phyloP scores from a whole-genome alignment of 2,888 invertebrate genomes.

The Apodemia hepburni region DNA sequence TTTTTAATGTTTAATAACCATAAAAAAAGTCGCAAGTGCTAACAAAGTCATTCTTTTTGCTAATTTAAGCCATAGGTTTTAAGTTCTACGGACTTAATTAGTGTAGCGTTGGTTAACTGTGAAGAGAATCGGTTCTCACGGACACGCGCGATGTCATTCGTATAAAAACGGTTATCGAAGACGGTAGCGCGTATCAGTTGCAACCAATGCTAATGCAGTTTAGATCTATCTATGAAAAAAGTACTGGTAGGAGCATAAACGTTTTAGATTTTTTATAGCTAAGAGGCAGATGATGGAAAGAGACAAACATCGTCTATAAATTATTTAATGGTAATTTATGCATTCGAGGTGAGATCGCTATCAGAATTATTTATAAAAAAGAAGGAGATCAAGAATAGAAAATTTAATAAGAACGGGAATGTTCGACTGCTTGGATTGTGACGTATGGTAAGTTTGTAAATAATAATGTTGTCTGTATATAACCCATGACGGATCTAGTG shows the following conservation, averaged over 20 bases:
- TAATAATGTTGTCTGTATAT: too few species aligned
- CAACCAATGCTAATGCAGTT: slow-evolving; percentile 42
- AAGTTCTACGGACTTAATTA: background rate
- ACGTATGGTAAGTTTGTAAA: too few species aligned
- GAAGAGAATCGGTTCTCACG: background rate
- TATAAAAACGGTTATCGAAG: slow-evolving; percentile 2
- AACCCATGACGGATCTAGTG: too few species aligned
- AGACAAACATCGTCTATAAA: too few species aligned
- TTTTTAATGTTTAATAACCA: background rate
- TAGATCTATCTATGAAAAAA: slow-evolving; percentile 28
- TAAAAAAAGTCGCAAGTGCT: background rate
- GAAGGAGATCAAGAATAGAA: too few species aligned
- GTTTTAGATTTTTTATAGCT: background rate
- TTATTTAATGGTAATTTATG: too few species aligned
- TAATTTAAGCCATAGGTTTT: background rate
- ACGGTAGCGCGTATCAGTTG: slow-evolving; percentile 17
- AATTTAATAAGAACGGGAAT: too few species aligned
- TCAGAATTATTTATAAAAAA: too few species aligned
- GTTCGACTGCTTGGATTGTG: too few species aligned
- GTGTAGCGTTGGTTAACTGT: background rate
- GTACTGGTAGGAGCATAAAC: slow-evolving; percentile 41
- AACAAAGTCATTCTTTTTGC: background rate
- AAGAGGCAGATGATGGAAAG: too few species aligned
- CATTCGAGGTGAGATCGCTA: too few species aligned
- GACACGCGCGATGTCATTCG: slow-evolving; percentile 2